Evolutionary conservation across 2,113 vertebrate species (phyloP).

Genomic region (Mormoops blainvillei): DNA sequence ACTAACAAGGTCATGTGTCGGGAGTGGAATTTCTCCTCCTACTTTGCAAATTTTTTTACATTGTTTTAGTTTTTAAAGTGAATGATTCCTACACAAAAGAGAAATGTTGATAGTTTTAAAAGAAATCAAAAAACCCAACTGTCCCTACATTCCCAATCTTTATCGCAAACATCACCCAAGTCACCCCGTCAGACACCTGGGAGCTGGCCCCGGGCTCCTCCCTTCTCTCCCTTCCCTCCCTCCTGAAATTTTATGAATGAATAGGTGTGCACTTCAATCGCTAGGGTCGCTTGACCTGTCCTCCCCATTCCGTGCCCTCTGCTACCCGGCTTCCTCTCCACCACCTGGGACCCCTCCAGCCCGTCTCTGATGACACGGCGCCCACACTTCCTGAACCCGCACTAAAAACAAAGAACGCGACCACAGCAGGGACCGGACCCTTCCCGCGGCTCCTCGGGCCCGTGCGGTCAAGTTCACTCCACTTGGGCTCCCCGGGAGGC

Average conservation of each 20-base stretch:
- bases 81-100: background rate
- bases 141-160: background rate
- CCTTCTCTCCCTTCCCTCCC: too few relatives aligned
- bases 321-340: background rate
- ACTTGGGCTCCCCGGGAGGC: too few relatives aligned
- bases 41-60: background rate
- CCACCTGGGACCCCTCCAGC: accelerated
- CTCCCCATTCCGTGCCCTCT: background rate
- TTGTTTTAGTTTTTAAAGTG: background rate
- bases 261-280: too few relatives aligned
- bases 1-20: accelerated
- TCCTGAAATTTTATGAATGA: too few relatives aligned
- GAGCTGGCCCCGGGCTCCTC: accelerated
- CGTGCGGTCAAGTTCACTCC: accelerated
- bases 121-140: too few relatives aligned
- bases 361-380: accelerated
- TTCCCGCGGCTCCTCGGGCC: background rate
- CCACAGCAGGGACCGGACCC: background rate
- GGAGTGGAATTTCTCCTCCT: background rate
- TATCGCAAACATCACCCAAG: background rate
- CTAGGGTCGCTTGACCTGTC: too few relatives aligned
- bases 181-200: background rate
- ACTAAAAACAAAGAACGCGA: background rate
- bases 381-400: background rate
- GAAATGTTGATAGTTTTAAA: too few relatives aligned